A percentile compares a stretch with the other conserved stretches of the same genome.
Conservation (phyloP, 2,888 invertebrate genomes). For the Linyphia triangularis region DNA sequence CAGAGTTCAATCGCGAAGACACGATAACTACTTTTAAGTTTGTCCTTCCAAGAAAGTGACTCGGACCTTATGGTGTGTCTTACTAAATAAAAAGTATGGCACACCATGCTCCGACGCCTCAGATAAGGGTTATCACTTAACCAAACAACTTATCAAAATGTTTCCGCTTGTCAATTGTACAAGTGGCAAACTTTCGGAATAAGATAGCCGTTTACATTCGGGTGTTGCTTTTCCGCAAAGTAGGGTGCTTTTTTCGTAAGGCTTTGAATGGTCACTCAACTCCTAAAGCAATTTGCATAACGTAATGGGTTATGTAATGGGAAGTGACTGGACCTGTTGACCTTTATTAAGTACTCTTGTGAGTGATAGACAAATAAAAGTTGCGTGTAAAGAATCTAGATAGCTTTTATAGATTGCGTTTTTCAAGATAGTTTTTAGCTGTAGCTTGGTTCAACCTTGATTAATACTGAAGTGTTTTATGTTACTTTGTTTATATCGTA, state of each 20-base stretch:
- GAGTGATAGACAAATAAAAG: neutral
- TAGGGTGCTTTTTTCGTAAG: neutral
- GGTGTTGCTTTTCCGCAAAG: conserved; percentile 5
- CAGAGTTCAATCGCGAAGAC: neutral
- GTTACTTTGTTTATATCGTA: too few relatives aligned
- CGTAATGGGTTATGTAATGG: conserved; percentile 22
- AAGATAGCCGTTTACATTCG: neutral
- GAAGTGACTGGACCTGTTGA: neutral
- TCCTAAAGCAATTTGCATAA: conserved; percentile 3
- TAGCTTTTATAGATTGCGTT: neutral
- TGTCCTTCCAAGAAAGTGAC: neutral
- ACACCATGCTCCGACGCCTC: neutral
- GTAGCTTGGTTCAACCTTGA: neutral
- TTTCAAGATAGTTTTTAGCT: neutral
- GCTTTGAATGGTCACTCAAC: conserved; percentile 18
- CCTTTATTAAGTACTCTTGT: neutral
- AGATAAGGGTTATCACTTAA: neutral
- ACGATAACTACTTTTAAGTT: neutral
- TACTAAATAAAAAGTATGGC: neutral
- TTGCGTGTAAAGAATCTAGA: neutral
- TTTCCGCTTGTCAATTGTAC: neutral
- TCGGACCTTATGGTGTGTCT: neutral
- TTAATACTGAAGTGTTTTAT: too few relatives aligned
- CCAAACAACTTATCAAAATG: conserved; percentile 1
- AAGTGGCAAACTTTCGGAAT: neutral